Percentiles rank a stretch among this genome's conserved stretches.
phyloP scores from a whole-genome alignment of 2,888 invertebrate genomes.

The Keiferia lycopersicella region DNA sequence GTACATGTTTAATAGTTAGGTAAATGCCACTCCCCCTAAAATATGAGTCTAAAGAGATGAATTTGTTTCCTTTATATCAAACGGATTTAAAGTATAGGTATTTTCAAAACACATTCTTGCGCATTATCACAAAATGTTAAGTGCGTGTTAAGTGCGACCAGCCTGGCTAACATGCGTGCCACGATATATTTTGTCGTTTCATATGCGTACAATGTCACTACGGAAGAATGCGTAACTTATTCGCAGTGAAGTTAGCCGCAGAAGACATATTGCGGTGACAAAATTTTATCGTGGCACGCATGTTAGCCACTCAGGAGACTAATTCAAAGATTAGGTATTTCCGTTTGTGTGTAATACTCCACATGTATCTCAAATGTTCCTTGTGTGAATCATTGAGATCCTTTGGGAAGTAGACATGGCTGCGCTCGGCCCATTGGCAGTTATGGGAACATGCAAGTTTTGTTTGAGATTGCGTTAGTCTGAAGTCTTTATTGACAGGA shows the following conservation, averaged over 20 bases:
- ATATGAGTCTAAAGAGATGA: too few species aligned
- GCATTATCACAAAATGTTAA: conserved; percentile 22
- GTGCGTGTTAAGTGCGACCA: conserved; percentile 62
- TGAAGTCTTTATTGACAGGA: too few species aligned
- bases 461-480: background rate
- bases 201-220: too few species aligned
- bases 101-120: conserved; percentile 27
- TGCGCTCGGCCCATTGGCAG: conserved; percentile 15
- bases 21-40: too few species aligned
- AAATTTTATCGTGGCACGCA: too few species aligned
- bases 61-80: background rate
- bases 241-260: too few species aligned
- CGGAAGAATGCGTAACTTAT: too few species aligned
- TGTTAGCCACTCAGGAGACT: too few species aligned
- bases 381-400: conserved; percentile 51
- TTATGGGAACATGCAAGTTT: conserved; percentile 3
- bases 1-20: too few species aligned
- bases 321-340: conserved; percentile 79
- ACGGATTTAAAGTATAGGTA: conserved; percentile 25
- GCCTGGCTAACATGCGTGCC: too few species aligned
- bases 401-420: conserved; percentile 38
- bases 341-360: conserved; percentile 56
- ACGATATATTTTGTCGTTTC: too few species aligned
- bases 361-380: conserved; percentile 56
- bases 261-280: too few species aligned